Evolutionary conservation across 2,113 vertebrate species (phyloP), one percentile per base, ranked within the genome.

Genomic region (Cyanoderma ruficeps): DNA sequence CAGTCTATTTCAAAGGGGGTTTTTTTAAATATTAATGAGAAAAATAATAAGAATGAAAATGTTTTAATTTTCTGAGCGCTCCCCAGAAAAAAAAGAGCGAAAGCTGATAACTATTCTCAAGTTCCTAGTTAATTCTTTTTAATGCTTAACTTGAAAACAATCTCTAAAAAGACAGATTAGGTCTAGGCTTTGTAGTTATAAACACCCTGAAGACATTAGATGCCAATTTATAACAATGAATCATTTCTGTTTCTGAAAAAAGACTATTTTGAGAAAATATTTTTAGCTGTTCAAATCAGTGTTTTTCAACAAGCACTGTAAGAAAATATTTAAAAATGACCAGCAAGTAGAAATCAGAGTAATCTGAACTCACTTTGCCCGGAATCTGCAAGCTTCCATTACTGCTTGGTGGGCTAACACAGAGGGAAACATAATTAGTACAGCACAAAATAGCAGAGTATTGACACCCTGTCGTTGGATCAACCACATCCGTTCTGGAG

Each of bases 171-270:
- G 50, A 61, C 35, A 85, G 78, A 90, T 96, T 91, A 88, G 41
- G 42, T 87, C 75, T 87, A 47, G 27, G 46, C 90, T 96, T 88
- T 91, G 93, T 88, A 95, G 93, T 74, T 76, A 69, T 47, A 93
- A 96, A 83, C 67, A 93, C 90, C 82, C 93, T 77, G 79, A 88
- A 95, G 94, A 83, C 44, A 77, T 87, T 69, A 70, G 82, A 91
- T 90, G 70, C 50, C 75, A 81, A 67, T 91, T 83, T 88, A 70
- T 83, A 93, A 80, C 78, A 93, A 83, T 17, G 30, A 91, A 63
- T 74, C 11, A 2, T 74, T 85, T 93, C 67, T 59, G 39, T 74
- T 93, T 88, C 71, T 86, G 63, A 74, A 91, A 90, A 55, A 74
- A 80, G 27, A 28, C 24, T 2, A 2, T 87, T 72, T 70, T 37